Conservation (phyloP, 2,797 vertebrate species). For the Peromyscus eremicus region DNA sequence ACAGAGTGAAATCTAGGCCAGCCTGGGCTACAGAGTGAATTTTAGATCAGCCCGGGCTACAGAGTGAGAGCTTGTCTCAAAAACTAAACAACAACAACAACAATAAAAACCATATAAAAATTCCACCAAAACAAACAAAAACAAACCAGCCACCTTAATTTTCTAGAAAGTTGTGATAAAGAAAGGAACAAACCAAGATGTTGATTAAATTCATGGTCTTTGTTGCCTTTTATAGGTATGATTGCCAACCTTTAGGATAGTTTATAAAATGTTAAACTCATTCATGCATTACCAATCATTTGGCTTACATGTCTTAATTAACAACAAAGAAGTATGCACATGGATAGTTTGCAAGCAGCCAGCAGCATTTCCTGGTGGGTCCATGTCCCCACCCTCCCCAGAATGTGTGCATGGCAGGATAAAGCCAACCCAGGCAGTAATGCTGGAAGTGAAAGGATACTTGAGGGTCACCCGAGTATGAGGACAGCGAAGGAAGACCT, state of each 20-base stretch:
- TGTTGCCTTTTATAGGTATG: not conserved
- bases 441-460: not conserved
- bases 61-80: not conserved
- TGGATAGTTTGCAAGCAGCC: not conserved
- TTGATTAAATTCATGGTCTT: not conserved
- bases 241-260: not conserved
- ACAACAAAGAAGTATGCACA: not conserved
- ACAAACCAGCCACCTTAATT: too few species aligned
- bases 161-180: not conserved
- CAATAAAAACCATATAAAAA: not conserved
- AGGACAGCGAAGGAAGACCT: slow-evolving; percentile 8
- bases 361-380: slow-evolving; percentile 16
- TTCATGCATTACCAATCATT: not conserved
- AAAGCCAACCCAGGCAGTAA: not conserved
- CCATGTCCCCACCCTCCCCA: not conserved
- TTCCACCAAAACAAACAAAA: not conserved
- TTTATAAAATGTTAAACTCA: slow-evolving; percentile 26
- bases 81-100: not conserved
- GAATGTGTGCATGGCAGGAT: not conserved
- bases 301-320: not conserved
- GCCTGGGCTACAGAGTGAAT: not conserved
- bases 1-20: not conserved
- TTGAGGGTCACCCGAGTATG: not conserved
- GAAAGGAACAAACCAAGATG: slow-evolving; percentile 27
- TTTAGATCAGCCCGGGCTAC: not conserved